These are phyloP conservation scores for Sorex araneus DNA, from an alignment of 2,113 vertebrate genomes.

Conservation along the genomic window DNA sequence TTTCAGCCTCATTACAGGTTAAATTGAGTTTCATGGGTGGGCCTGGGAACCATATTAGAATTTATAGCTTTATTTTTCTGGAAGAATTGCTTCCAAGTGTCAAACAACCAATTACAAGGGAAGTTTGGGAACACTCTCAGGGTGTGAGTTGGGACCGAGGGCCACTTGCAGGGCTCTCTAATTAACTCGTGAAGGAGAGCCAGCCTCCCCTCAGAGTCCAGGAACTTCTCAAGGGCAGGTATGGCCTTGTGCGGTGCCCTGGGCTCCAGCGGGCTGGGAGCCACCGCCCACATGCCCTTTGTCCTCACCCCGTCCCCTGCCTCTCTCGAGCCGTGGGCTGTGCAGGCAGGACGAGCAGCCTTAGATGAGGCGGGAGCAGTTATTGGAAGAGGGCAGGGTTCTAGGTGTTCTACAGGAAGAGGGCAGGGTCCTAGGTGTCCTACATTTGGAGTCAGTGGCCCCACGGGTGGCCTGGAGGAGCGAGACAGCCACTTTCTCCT, in stretches of 20 bases:
- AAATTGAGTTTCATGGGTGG: slow-evolving; percentile 70
- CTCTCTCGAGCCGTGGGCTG: too few species aligned
- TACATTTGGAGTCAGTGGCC: too few species aligned
- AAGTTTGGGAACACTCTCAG: not conserved
- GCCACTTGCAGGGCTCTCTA: not conserved
- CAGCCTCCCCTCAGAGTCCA: not conserved
- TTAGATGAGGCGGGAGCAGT: too few species aligned
- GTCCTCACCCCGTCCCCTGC: not conserved
- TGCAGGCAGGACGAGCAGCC: too few species aligned
- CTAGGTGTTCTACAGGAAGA: too few species aligned
- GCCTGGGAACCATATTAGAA: slow-evolving; percentile 48
- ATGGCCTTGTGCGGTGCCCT: not conserved
- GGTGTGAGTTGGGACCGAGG: not conserved
- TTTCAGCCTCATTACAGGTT: slow-evolving; percentile 70
- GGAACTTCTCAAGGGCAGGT: not conserved
- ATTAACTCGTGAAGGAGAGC: not conserved
- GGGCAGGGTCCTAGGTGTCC: too few species aligned
- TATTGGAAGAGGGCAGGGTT: too few species aligned
- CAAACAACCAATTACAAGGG: not conserved
- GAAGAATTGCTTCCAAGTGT: slow-evolving; percentile 40
- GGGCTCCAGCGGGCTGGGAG: not conserved
- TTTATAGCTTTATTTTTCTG: slow-evolving; percentile 60
- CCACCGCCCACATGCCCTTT: not conserved
- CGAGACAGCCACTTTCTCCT: too few species aligned
- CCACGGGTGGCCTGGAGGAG: too few species aligned